These are phyloP conservation scores for Numenius phaeopus DNA, from an alignment of 2,797 vertebrate species.

Conservation along the genomic window DNA sequence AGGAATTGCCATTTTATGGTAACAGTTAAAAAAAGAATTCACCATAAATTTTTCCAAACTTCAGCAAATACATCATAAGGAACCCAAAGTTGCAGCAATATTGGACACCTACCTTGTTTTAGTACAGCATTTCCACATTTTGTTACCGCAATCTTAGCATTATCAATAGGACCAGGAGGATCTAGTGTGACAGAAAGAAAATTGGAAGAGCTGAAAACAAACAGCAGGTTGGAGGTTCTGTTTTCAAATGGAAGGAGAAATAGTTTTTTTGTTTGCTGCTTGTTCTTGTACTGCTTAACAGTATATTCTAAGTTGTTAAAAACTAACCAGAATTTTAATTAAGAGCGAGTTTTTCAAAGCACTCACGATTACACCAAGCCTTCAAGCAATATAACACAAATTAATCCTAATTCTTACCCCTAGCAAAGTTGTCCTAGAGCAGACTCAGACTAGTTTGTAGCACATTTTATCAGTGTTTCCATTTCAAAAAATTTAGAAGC, in stretches of 20 bases:
- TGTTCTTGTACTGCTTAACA: not conserved
- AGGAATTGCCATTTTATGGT: not conserved
- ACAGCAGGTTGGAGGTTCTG: not conserved
- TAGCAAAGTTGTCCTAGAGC: not conserved
- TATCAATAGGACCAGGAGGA: conserved; percentile 95
- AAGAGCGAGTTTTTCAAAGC: not conserved
- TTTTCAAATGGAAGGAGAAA: not conserved
- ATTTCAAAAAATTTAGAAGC: not conserved
- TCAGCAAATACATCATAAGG: not conserved
- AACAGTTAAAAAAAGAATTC: not conserved
- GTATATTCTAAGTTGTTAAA: not conserved
- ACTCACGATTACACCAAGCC: not conserved
- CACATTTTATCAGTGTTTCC: not conserved
- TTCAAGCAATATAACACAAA: not conserved
- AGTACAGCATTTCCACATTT: conserved; percentile 92
- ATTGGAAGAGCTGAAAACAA: not conserved
- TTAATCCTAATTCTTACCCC: not conserved
- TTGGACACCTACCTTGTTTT: conserved; percentile 88
- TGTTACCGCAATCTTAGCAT: conserved; percentile 92
- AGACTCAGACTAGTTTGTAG: not conserved
- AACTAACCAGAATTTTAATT: not conserved
- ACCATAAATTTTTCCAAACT: not conserved
- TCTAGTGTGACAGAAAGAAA: conserved; percentile 81
- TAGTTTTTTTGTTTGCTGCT: not conserved
- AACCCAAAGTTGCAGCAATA: not conserved